These are phyloP conservation scores for Agrochola lychnidis DNA, from an alignment of 2,888 invertebrate species.

Conservation along the genomic window DNA sequence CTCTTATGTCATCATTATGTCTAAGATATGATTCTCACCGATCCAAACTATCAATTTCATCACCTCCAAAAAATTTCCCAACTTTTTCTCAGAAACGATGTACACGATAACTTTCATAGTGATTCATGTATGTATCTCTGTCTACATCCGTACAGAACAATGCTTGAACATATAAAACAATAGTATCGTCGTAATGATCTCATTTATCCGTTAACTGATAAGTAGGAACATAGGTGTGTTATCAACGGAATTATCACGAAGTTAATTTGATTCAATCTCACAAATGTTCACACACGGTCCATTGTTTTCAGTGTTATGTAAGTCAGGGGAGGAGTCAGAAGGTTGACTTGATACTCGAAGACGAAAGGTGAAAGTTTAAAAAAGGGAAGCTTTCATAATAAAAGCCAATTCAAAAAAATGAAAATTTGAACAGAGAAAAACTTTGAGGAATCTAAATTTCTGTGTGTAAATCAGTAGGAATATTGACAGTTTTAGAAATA, in stretches of 20 bases:
- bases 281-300: conserved; percentile 53
- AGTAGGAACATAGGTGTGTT: conserved; percentile 59
- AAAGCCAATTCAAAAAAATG: neutral
- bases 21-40: too few relatives aligned
- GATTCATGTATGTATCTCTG: conserved; percentile 13
- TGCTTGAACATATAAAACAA: conserved; percentile 61
- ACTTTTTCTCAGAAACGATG: conserved; percentile 30
- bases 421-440: neutral
- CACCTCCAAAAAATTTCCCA: conserved; percentile 19
- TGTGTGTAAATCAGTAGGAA: neutral
- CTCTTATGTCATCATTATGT: too few relatives aligned
- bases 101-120: conserved; percentile 28
- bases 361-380: neutral
- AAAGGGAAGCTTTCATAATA: neutral
- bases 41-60: conserved; percentile 29
- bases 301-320: conserved; percentile 51
- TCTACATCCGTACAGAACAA: conserved; percentile 41
- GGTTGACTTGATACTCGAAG: neutral
- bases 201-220: conserved; percentile 61
- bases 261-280: conserved; percentile 64
- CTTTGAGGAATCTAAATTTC: too few relatives aligned
- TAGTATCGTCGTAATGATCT: conserved; percentile 64
- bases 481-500: neutral
- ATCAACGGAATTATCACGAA: conserved; percentile 54
- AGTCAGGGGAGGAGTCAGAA: neutral